Evolutionary conservation across 2,797 vertebrate species (phyloP), one percentile per base, ranked within the genome.

Genomic region (Ataeniobius toweri): DNA sequence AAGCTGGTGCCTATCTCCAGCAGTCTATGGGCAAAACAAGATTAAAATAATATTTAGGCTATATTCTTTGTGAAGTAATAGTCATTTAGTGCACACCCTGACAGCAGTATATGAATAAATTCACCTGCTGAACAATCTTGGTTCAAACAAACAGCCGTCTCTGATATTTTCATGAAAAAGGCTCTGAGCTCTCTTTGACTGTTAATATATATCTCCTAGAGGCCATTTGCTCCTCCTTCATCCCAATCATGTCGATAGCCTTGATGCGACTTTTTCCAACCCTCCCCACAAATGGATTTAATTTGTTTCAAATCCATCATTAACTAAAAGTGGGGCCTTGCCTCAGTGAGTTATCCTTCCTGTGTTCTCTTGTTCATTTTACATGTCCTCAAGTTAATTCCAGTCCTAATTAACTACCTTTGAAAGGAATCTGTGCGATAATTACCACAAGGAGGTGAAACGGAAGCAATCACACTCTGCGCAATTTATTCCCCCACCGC

Each of bases 341-440:
- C 84, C 88, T 91, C 83, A 76, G 86, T 89, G 83, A 88, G 75
- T 83, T 90, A 89, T 91, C 84, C 86, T 88, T 91, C 86, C 83
- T 85, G 85, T 90, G 87, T 92, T 92, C 90, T 88, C 88, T 86
- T 92, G 85, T 90, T 93, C 90, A 89, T 92, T 92, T 89, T 89
- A 91, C 90, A 90, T 93, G 92, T 94, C 92, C 92, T 93, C 92
- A 86, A 93, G 90, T 93, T 94, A 93, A 94, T 92, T 91, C 83
- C 85, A 90, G 78, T 86, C 86, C 90, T 93, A 94, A 95, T 95
- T 95, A 94, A 92, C 90, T 88, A 93, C 90, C 89, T 93, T 93
- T 92, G 94, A 94, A 94, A 93, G 83, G 80, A 92, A 93, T 91
- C 91, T 87, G 86, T 88, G 87, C 18, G 80, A 93, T 94, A 94